A percentile compares a stretch with the other conserved stretches of the same genome.
These are phyloP conservation scores for Raja brachyura DNA, from an alignment of 2,113 vertebrate species.

Conservation along the genomic window DNA sequence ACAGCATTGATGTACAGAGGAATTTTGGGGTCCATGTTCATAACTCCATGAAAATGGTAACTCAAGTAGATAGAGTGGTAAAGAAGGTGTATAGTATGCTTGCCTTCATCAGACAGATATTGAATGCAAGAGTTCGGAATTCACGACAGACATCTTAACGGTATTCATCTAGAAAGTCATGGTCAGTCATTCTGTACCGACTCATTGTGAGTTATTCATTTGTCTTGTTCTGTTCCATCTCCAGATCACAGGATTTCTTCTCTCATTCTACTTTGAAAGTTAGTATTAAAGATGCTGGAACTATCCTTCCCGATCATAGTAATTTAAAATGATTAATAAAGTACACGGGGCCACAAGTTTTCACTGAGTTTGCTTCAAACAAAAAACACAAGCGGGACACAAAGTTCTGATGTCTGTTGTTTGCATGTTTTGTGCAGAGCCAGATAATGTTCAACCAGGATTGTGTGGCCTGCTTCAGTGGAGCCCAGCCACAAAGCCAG, in stretches of 20 bases:
- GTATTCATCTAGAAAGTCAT: too few species aligned
- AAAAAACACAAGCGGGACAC: not conserved
- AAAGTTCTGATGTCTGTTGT: not conserved
- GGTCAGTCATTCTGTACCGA: not conserved
- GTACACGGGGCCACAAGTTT: not conserved
- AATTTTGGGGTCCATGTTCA: too few species aligned
- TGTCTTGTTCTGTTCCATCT: not conserved
- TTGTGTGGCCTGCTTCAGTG: slow-evolving; percentile 48
- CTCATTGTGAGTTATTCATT: not conserved
- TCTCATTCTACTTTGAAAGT: not conserved
- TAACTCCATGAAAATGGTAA: too few species aligned
- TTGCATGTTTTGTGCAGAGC: slow-evolving; percentile 47
- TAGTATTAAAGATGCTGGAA: not conserved
- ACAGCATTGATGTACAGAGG: too few species aligned
- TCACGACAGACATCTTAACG: too few species aligned
- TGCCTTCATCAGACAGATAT: too few species aligned
- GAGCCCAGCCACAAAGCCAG: slow-evolving; percentile 41
- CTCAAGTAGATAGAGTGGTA: too few species aligned
- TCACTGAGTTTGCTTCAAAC: not conserved
- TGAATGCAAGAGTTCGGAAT: too few species aligned
- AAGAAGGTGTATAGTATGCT: too few species aligned
- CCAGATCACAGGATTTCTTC: not conserved
- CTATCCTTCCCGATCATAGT: not conserved
- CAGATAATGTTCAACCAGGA: slow-evolving; percentile 57
- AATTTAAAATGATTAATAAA: not conserved